Conservation (phyloP, 2,113 vertebrate genomes). For the Apaloderma vittatum region DNA sequence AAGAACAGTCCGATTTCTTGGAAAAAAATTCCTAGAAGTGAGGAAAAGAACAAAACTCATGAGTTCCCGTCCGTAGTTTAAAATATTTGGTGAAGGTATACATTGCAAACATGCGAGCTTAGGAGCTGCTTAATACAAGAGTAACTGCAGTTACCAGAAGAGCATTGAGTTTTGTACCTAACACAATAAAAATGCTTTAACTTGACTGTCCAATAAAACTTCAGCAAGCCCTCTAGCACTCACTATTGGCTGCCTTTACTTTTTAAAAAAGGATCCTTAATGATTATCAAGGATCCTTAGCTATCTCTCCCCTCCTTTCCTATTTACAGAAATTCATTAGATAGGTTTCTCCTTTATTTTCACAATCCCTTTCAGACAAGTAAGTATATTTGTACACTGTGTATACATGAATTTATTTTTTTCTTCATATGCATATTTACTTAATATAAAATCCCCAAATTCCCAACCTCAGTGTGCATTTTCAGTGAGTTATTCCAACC, state of each 20-base stretch:
- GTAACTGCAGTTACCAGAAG: background rate
- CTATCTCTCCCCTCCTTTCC: background rate
- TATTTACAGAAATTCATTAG: background rate
- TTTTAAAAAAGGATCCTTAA: background rate
- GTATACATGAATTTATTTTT: background rate
- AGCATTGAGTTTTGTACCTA: background rate
- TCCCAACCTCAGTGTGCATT: background rate
- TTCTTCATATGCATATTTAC: background rate
- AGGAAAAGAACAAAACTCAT: background rate
- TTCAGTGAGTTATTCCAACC: background rate
- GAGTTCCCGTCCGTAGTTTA: background rate
- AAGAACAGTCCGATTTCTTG: slow-evolving; percentile 94
- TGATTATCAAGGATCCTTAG: background rate
- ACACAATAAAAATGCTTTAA: background rate
- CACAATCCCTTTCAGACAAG: background rate
- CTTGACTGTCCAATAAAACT: background rate
- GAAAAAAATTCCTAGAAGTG: slow-evolving; percentile 94
- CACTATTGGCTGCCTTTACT: background rate
- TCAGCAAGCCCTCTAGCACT: background rate
- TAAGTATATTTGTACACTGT: background rate
- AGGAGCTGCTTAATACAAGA: background rate
- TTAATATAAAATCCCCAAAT: background rate
- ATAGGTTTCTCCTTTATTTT: background rate
- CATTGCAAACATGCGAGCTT: fast-evolving
- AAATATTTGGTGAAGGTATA: background rate